These are phyloP conservation scores for Alloplasta piceator DNA, from an alignment of 2,888 invertebrate genomes.

Conservation along the genomic window DNA sequence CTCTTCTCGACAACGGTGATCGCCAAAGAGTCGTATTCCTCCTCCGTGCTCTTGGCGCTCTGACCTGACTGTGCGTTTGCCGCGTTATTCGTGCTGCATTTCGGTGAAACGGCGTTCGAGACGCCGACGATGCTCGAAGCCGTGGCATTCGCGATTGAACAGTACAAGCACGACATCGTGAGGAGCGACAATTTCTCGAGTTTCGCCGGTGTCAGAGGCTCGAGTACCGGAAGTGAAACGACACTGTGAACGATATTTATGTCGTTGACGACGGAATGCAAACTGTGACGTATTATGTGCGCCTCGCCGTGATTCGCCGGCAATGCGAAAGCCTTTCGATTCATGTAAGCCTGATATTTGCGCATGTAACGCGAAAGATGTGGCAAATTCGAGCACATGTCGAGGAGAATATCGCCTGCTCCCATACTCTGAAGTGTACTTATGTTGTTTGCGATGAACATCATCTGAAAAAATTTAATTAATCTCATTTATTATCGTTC, in stretches of 20 bases:
- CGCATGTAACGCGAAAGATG: slow-evolving; percentile 86
- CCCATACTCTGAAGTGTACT: slow-evolving; percentile 91
- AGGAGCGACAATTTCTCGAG: slow-evolving; percentile 92
- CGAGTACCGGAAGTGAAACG: slow-evolving; percentile 93
- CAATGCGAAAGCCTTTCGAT: slow-evolving; percentile 87
- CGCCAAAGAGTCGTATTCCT: slow-evolving; percentile 92
- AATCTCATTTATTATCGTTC: too few species aligned
- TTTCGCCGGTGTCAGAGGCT: slow-evolving; percentile 93
- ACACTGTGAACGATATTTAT: slow-evolving; percentile 93
- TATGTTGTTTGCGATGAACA: slow-evolving; percentile 91
- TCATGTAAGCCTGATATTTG: slow-evolving; percentile 87
- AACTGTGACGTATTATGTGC: slow-evolving; percentile 89
- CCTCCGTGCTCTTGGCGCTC: slow-evolving; percentile 85
- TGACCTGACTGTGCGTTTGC: slow-evolving; percentile 71
- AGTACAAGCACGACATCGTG: slow-evolving; percentile 93
- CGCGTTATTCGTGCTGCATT: slow-evolving; percentile 83
- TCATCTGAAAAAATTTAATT: slow-evolving; percentile 85
- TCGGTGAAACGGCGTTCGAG: slow-evolving; percentile 85
- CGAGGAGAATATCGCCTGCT: slow-evolving; percentile 92
- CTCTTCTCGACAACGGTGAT: slow-evolving; percentile 94
- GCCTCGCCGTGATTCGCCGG: slow-evolving; percentile 90
- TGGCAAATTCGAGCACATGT: slow-evolving; percentile 92
- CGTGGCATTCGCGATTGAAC: slow-evolving; percentile 89
- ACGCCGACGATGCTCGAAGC: slow-evolving; percentile 86
- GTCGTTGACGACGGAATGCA: slow-evolving; percentile 92